Percentiles rank a stretch among this genome's conserved stretches.
These are phyloP conservation scores for Trypoxylon attenuatum DNA, from an alignment of 2,888 invertebrate genomes.

Conservation along the genomic window DNA sequence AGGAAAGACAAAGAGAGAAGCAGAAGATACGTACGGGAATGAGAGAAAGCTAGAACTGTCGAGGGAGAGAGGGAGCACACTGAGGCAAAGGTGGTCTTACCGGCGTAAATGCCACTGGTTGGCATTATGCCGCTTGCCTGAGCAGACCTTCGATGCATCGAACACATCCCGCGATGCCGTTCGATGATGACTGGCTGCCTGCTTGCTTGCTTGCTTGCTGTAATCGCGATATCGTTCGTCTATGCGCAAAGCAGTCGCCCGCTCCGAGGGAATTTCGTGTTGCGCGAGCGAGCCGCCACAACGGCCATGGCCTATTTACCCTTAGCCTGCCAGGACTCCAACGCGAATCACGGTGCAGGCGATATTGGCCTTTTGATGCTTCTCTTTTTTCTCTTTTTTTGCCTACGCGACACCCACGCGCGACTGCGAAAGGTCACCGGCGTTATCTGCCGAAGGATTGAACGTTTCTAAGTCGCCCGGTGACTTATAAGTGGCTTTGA, in stretches of 20 bases:
- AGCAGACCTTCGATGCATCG: slow-evolving; percentile 70
- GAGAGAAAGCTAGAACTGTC: too few relatives aligned
- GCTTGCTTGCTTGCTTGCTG: slow-evolving; percentile 17
- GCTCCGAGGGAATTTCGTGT: slow-evolving; percentile 57
- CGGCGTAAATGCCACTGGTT: slow-evolving; percentile 73
- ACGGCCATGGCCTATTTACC: slow-evolving; percentile 66
- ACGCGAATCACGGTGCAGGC: slow-evolving; percentile 17
- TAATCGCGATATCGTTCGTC: slow-evolving; percentile 61
- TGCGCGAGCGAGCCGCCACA: slow-evolving; percentile 48
- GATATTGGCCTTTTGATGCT: slow-evolving; percentile 55
- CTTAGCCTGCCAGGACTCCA: slow-evolving; percentile 49
- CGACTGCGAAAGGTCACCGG: slow-evolving; percentile 30
- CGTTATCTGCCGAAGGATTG: not conserved
- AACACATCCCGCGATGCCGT: slow-evolving; percentile 60
- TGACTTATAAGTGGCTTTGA: too few relatives aligned
- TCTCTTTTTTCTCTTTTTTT: slow-evolving; percentile 10
- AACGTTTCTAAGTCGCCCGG: too few relatives aligned
- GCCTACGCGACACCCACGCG: slow-evolving; percentile 31
- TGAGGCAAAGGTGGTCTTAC: slow-evolving; percentile 67
- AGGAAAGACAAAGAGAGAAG: slow-evolving; percentile 13
- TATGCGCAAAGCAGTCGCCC: slow-evolving; percentile 32
- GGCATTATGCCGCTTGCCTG: slow-evolving; percentile 69
- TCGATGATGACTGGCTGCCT: slow-evolving; percentile 56
- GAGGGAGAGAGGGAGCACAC: slow-evolving; percentile 32
- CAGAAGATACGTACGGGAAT: slow-evolving; percentile 5